A percentile compares a stretch with the other conserved stretches of the same genome.
Conservation (phyloP, 2,888 invertebrate species). For the Orthonevra nobilis region DNA sequence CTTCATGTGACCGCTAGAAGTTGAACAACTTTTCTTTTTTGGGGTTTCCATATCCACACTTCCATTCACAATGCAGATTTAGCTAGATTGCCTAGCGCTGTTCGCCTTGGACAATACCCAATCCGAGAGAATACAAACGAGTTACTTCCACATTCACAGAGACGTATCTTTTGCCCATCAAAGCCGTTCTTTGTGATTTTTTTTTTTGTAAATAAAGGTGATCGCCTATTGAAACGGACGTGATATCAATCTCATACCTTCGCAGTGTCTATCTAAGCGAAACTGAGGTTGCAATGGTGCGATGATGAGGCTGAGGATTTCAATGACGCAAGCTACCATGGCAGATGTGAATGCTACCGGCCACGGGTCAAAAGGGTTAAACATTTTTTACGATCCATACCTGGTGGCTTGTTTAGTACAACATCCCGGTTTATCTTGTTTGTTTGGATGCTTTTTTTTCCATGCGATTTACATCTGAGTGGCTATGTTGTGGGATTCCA, state of each 20-base stretch:
- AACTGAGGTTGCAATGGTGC: constrained; percentile 17
- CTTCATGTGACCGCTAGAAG: constrained; percentile 35
- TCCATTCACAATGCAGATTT: constrained; percentile 53
- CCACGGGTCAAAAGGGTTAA: constrained; percentile 68
- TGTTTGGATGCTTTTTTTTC: too few species aligned
- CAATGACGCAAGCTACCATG: constrained; percentile 33
- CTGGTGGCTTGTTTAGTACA: constrained; percentile 25
- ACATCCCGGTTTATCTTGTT: constrained; percentile 61
- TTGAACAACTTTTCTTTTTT: constrained; percentile 9
- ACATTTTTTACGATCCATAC: constrained; percentile 35
- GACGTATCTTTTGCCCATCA: constrained; percentile 38
- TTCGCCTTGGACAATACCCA: constrained; percentile 30
- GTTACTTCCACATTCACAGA: too few species aligned
- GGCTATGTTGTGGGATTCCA: constrained; percentile 32
- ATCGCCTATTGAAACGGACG: constrained; percentile 39
- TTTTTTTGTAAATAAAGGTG: constrained; percentile 19
- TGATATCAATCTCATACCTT: constrained; percentile 51
- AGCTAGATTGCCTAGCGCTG: background rate
- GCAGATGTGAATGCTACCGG: constrained; percentile 66
- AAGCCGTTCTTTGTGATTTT: background rate
- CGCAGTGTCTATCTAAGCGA: constrained; percentile 1
- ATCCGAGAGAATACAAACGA: constrained; percentile 46
- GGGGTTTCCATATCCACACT: constrained; percentile 55
- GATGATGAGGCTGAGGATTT: background rate
- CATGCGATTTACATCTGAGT: constrained; percentile 54